These are phyloP conservation scores for Xyrichtys novacula DNA, from an alignment of 2,797 vertebrate genomes.

Conservation along the genomic window DNA sequence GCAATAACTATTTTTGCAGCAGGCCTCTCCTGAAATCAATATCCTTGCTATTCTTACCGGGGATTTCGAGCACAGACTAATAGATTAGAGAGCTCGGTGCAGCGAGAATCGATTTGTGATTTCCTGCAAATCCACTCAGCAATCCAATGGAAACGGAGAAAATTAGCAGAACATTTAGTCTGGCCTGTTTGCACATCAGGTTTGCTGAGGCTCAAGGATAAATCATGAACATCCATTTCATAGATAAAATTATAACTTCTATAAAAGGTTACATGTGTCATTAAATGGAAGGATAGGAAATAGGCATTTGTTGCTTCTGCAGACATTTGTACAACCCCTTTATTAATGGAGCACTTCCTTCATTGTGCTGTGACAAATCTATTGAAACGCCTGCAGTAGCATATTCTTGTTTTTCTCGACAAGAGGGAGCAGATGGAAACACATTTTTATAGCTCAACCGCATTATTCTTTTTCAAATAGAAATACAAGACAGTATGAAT, in stretches of 20 bases:
- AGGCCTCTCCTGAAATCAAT: constrained; percentile 19
- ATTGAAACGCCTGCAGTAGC: background rate
- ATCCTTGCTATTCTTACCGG: constrained; percentile 8
- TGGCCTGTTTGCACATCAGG: background rate
- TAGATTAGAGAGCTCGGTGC: constrained; percentile 5
- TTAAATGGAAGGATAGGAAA: background rate
- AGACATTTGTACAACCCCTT: constrained; percentile 9
- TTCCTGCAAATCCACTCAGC: constrained; percentile 23
- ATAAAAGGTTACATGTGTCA: background rate
- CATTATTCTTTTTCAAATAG: background rate
- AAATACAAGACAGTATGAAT: background rate
- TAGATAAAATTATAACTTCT: constrained; percentile 14
- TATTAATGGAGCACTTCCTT: constrained; percentile 3
- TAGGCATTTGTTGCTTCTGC: constrained; percentile 1
- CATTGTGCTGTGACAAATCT: constrained; percentile 10
- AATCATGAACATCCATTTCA: constrained; percentile 9
- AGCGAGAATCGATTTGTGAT: constrained; percentile 38
- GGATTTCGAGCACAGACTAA: constrained; percentile 2
- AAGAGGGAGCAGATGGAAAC: constrained; percentile 3
- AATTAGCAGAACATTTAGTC: background rate
- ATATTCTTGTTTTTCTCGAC: background rate
- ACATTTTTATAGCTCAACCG: background rate
- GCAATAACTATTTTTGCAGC: background rate
- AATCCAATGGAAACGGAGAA: constrained; percentile 10
- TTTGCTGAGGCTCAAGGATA: constrained; percentile 5